These are phyloP conservation scores for Oncopodura yosiiana DNA, from an alignment of 1,140 invertebrate species.

Conservation along the genomic window DNA sequence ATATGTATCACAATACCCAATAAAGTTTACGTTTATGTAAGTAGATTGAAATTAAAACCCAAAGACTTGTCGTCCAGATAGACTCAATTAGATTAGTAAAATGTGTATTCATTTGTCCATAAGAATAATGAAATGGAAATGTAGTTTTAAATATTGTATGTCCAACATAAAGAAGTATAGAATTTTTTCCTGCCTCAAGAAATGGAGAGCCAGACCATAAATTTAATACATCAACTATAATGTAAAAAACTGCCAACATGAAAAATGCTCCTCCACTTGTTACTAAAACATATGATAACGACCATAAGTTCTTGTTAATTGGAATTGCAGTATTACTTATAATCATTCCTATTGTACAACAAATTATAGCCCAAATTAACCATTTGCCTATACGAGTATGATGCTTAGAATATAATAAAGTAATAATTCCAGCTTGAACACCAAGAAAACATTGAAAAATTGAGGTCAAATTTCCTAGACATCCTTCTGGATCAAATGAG, in stretches of 20 bases:
- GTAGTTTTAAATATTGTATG: not conserved
- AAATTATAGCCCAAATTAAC: no score
- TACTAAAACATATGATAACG: constrained; percentile 7
- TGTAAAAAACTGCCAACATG: not conserved
- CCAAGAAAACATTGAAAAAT: no score
- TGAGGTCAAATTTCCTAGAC: no score
- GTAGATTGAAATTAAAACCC: not conserved
- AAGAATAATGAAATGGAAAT: not conserved
- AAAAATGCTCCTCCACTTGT: not conserved
- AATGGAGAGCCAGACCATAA: constrained; percentile 1
- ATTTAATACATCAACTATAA: not conserved
- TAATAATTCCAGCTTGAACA: no score
- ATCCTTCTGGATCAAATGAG: no score
- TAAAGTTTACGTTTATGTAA: not conserved
- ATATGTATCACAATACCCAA: constrained; percentile 3
- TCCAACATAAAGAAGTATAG: not conserved
- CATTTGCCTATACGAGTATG: no score
- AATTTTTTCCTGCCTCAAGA: not conserved
- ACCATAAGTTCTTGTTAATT: no score
- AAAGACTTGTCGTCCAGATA: not conserved
- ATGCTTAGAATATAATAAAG: no score
- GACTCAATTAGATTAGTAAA: not conserved
- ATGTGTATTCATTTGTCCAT: not conserved
- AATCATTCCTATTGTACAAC: no score
- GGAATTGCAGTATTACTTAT: no score